Conservation (phyloP, 2,797 vertebrate species). For the Tamandua tetradactyla region DNA sequence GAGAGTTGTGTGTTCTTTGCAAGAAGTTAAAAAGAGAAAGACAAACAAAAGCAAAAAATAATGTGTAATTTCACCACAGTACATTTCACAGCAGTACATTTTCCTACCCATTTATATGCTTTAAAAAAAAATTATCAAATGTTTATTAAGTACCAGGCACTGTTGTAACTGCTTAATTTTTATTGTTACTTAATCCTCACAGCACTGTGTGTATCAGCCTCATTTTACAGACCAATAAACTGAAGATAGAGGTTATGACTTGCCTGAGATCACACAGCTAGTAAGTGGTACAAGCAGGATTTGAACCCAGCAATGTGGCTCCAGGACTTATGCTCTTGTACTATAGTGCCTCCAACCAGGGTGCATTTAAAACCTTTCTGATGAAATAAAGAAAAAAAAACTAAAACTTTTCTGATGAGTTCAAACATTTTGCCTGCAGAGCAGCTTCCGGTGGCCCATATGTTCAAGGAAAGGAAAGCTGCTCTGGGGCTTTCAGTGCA, state of each 20-base stretch:
- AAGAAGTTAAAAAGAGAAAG: constrained; percentile 53
- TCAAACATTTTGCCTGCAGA: too few species aligned
- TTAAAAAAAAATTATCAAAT: background rate
- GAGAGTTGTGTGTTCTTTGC: background rate
- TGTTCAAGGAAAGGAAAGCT: background rate
- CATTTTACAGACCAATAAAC: constrained; percentile 7
- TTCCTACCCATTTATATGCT: background rate
- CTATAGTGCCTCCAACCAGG: background rate
- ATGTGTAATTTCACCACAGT: background rate
- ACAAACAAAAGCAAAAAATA: constrained; percentile 29
- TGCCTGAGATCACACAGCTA: background rate
- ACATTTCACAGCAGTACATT: background rate
- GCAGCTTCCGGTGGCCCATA: background rate
- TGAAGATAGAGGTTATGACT: background rate
- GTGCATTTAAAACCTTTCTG: background rate
- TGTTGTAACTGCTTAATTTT: background rate
- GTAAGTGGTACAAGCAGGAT: background rate
- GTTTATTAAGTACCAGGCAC: constrained; percentile 2
- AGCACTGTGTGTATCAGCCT: background rate
- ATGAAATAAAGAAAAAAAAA: background rate
- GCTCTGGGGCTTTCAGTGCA: background rate
- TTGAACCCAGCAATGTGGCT: background rate
- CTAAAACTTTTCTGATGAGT: background rate
- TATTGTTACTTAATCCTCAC: background rate
- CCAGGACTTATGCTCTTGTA: background rate